phyloP scores from a whole-genome alignment of 1,140 invertebrate genomes.

The Varroa destructor region DNA sequence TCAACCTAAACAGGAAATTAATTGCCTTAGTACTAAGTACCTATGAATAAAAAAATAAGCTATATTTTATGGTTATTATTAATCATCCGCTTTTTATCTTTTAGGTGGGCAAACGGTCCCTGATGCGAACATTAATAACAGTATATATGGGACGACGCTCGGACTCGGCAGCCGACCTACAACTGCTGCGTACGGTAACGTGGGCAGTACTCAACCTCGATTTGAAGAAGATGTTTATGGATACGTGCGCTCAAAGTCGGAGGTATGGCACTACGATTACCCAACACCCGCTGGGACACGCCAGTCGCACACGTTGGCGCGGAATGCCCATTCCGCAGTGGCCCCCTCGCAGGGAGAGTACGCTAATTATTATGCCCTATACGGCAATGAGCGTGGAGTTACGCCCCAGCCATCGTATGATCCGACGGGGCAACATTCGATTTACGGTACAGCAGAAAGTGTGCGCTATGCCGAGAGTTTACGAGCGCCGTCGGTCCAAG shows the following conservation, averaged over 20 bases:
- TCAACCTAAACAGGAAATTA: too few species aligned
- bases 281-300: conserved; percentile 10
- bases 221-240: conserved; percentile 13
- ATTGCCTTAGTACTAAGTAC: too few species aligned
- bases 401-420: conserved; percentile 12
- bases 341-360: conserved; percentile 5
- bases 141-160: conserved; percentile 13
- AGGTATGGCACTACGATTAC: conserved; percentile 26
- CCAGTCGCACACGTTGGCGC: not conserved
- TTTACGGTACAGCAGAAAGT: conserved; percentile 26
- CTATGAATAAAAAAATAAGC: too few species aligned
- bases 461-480: not conserved
- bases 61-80: too few species aligned
- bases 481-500: conserved; percentile 28
- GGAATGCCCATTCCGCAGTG: conserved; percentile 1
- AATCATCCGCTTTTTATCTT: not conserved
- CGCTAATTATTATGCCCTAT: conserved; percentile 21
- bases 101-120: not conserved
- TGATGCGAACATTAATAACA: conserved; percentile 17
- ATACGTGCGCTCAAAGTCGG: conserved; percentile 3
- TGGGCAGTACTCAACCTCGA: not conserved
- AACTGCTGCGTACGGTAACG: too few species aligned
- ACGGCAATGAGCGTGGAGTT: conserved; percentile 3
- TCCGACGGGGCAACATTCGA: conserved; percentile 2
- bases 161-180: not conserved